Evolutionary conservation across 2,113 vertebrate genomes (phyloP).

Genomic region (Collichthys lucidus): DNA sequence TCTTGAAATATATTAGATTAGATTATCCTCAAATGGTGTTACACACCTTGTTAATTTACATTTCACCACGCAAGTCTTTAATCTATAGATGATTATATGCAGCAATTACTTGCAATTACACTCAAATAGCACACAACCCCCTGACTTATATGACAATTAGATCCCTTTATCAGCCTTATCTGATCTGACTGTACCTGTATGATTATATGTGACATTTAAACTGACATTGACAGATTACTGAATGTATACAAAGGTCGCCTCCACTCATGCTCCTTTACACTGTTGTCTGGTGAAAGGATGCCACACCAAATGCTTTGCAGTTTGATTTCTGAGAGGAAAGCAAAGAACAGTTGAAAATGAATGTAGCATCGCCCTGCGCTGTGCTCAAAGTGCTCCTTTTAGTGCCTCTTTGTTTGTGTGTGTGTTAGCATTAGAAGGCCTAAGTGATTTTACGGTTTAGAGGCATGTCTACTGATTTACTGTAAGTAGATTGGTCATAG

Average conservation of each 20-base stretch:
- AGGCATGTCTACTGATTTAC: conserved; percentile 28
- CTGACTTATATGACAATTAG: neutral
- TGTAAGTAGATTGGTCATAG: conserved; percentile 29
- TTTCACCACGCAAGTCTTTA: conserved; percentile 28
- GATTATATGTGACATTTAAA: too few relatives aligned
- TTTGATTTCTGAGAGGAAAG: neutral
- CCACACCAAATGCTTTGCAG: too few relatives aligned
- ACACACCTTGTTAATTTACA: conserved; percentile 39
- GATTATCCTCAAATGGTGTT: conserved; percentile 4
- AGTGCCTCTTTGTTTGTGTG: neutral
- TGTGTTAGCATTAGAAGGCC: conserved; percentile 51
- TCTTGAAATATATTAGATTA: conserved; percentile 28
- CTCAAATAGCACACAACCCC: neutral
- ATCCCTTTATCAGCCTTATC: neutral
- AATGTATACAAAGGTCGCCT: neutral
- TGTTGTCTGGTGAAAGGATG: neutral
- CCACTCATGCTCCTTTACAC: neutral
- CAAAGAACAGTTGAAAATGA: neutral
- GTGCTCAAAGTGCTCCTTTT: neutral
- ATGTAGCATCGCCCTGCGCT: neutral
- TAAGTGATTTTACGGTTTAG: conserved; percentile 55
- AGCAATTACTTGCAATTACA: neutral
- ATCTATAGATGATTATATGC: conserved; percentile 36
- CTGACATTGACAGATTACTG: neutral
- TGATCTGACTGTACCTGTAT: neutral